A percentile compares a stretch with the other conserved stretches of the same genome.
Conservation (phyloP, 2,888 invertebrate genomes). For the Micropterix aruncella region DNA sequence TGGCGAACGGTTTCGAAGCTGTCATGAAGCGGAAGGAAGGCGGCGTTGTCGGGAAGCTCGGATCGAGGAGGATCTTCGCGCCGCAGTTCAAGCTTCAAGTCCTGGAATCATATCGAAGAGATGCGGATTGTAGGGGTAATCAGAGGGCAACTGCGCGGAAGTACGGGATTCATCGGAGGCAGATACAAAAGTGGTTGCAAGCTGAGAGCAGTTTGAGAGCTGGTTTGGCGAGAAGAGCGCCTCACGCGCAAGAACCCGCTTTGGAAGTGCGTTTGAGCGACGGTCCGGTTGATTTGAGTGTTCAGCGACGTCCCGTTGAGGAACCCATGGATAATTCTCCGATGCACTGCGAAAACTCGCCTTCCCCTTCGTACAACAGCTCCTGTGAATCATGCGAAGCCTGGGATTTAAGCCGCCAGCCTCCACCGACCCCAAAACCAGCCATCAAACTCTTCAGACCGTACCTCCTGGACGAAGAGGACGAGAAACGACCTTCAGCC, state of each 20-base stretch:
- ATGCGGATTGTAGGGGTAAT: constrained; percentile 78
- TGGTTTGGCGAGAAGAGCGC: constrained; percentile 41
- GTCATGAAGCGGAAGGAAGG: constrained; percentile 26
- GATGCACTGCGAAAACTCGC: constrained; percentile 15
- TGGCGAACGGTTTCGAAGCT: constrained; percentile 45
- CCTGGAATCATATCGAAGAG: constrained; percentile 73
- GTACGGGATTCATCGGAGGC: constrained; percentile 78
- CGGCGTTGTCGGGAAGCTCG: constrained; percentile 47
- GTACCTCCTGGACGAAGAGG: constrained; percentile 52
- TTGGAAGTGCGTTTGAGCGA: constrained; percentile 14
- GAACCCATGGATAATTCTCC: constrained; percentile 20
- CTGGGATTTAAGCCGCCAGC: constrained; percentile 14
- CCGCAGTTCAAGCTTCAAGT: constrained; percentile 84
- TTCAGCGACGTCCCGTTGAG: constrained; percentile 20
- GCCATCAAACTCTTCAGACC: constrained; percentile 60
- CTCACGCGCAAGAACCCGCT: constrained; percentile 30
- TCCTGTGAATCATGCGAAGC: constrained; percentile 16
- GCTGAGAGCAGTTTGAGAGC: constrained; percentile 67
- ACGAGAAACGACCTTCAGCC: constrained; percentile 28
- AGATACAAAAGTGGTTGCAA: constrained; percentile 87
- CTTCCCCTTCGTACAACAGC: constrained; percentile 19
- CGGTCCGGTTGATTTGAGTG: constrained; percentile 21
- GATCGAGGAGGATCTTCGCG: constrained; percentile 77
- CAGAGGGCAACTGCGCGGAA: constrained; percentile 82
- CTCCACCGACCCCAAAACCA: constrained; percentile 17